Conservation (phyloP, 2,888 invertebrate species). For the Diplazon laetatorius region DNA sequence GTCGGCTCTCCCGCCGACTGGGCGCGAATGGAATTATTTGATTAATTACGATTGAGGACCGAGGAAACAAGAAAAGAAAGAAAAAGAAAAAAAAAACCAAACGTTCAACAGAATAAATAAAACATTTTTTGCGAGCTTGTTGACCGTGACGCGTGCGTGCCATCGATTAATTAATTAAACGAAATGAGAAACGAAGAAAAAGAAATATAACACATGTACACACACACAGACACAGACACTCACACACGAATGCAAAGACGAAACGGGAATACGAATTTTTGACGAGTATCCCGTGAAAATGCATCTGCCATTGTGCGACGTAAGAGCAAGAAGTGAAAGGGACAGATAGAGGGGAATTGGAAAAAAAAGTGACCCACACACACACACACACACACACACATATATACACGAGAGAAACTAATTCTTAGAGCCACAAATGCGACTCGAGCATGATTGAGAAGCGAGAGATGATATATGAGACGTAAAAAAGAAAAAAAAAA, state of each 20-base stretch:
- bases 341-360: constrained; percentile 27
- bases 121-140: constrained; percentile 60
- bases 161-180: constrained; percentile 64
- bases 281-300: constrained; percentile 58
- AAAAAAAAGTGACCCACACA: too few species aligned
- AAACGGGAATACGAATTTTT: too few species aligned
- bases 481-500: too few species aligned
- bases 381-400: too few species aligned
- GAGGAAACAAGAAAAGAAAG: constrained; percentile 27
- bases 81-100: too few species aligned
- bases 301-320: constrained; percentile 62
- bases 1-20: not conserved
- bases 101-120: constrained; percentile 7
- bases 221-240: too few species aligned
- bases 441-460: constrained; percentile 63
- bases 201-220: constrained; percentile 6
- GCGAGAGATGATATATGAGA: constrained; percentile 61
- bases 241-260: too few species aligned
- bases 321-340: constrained; percentile 38
- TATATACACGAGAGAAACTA: constrained; percentile 52
- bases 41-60: constrained; percentile 17
- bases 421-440: constrained; percentile 56
- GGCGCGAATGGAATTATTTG: constrained; percentile 22
- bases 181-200: constrained; percentile 31
- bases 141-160: constrained; percentile 63